Percentiles rank a stretch among this genome's conserved stretches.
Evolutionary conservation across 2,797 vertebrate genomes (phyloP).

Genomic region (Rhadinocentrus ornatus): DNA sequence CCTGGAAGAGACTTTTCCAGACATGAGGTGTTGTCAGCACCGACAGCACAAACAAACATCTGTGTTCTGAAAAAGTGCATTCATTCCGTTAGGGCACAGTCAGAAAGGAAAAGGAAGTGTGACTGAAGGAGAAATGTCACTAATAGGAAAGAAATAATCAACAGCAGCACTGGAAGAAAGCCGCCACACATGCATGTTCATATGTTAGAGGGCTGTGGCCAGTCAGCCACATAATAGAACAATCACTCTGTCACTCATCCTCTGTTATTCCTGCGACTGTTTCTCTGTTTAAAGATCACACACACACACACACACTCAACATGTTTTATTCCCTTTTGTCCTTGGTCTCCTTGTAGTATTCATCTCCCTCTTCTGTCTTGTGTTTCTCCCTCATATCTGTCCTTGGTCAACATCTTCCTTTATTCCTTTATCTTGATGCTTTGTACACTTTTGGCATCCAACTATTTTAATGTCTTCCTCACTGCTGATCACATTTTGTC

Average conservation of each 20-base stretch:
- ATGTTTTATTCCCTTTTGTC: slow-evolving; percentile 61
- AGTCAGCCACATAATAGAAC: slow-evolving; percentile 87
- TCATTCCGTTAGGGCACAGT: slow-evolving; percentile 31
- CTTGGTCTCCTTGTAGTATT: slow-evolving; percentile 66
- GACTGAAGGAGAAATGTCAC: slow-evolving; percentile 56
- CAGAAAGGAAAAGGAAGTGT: slow-evolving; percentile 19
- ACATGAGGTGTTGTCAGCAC: slow-evolving; percentile 23
- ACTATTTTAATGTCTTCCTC: slow-evolving; percentile 64
- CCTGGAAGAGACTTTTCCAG: slow-evolving; percentile 21
- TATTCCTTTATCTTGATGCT: slow-evolving; percentile 69
- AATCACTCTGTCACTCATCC: slow-evolving; percentile 83
- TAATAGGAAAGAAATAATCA: slow-evolving; percentile 75
- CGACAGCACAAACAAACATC: slow-evolving; percentile 26
- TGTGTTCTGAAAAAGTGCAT: slow-evolving; percentile 43
- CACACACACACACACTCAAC: slow-evolving; percentile 29
- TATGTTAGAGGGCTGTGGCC: slow-evolving; percentile 83
- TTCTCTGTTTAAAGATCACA: slow-evolving; percentile 69
- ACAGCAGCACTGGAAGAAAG: slow-evolving; percentile 63
- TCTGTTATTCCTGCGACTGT: slow-evolving; percentile 56
- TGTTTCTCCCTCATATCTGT: slow-evolving; percentile 60
- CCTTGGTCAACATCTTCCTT: slow-evolving; percentile 70
- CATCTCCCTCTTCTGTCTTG: slow-evolving; percentile 54
- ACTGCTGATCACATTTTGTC: slow-evolving; percentile 49
- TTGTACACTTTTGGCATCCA: slow-evolving; percentile 63
- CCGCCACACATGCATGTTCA: slow-evolving; percentile 73